Evolutionary conservation across 2,797 vertebrate species (phyloP).

Genomic region (Pangasius sanitwongsei): DNA sequence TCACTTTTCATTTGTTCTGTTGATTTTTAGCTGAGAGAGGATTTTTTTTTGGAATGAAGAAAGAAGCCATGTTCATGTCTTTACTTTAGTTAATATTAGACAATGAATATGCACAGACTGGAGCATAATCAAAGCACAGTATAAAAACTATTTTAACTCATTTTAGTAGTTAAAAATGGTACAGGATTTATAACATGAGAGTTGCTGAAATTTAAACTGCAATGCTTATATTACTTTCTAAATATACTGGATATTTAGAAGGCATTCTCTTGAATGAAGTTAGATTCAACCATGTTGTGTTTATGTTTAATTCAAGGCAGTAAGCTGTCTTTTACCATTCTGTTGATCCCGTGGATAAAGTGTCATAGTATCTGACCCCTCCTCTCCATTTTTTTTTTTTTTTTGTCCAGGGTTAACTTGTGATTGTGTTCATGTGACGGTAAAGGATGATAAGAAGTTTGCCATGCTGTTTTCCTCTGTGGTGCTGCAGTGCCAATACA

Average conservation of each 20-base stretch:
- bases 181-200: background rate
- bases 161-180: background rate
- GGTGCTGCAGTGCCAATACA: slow-evolving; percentile 90
- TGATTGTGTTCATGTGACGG: slow-evolving; percentile 83
- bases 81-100: background rate
- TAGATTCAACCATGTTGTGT: background rate
- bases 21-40: slow-evolving; percentile 27
- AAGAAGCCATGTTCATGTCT: slow-evolving; percentile 22
- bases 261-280: background rate
- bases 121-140: background rate
- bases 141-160: background rate
- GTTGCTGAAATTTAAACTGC: background rate
- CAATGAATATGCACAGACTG: background rate
- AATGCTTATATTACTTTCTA: background rate
- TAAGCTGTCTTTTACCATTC: background rate
- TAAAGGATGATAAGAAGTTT: slow-evolving; percentile 86
- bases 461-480: slow-evolving; percentile 95
- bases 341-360: background rate
- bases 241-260: background rate
- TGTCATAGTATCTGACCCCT: background rate
- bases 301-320: too few species aligned
- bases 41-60: slow-evolving; percentile 17
- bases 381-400: background rate
- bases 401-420: slow-evolving; percentile 64
- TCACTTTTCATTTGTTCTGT: slow-evolving; percentile 30